Base-by-base conservation (phyloP, 2,113 vertebrate genomes). In the Ammodytes marinus region DNA sequence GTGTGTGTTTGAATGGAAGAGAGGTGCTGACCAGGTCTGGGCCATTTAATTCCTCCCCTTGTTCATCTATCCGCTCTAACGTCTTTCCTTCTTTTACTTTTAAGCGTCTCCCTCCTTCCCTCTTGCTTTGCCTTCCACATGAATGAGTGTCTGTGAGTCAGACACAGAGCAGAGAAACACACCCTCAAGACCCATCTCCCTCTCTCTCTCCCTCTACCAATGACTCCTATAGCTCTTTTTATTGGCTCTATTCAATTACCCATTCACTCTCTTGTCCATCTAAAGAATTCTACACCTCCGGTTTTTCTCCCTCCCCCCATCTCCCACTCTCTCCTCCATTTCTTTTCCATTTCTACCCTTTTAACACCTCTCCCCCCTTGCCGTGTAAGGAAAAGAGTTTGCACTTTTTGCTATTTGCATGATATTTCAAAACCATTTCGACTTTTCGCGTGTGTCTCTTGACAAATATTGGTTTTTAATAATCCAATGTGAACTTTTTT, bases 11-110 rank as follows among this genome's bases (percentile, higher is more conserved):
- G 4, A 46, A 47, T 79, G 46, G 42, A 59, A 74, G 52, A 76
- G 63, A 59, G 90, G 60, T 79, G 73, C 81, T 88, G 88, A 91
- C 88, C 87, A 93, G 66, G 82, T 85, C 78, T 90, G 82, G 27
- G 69, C 80, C 75, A 84, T 92, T 92, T 89, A 84, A 84, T 82
- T 77, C 86, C 68, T 84, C 77, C 61, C 74, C 83, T 61, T 58
- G 37, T 61, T 70, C 65, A 53, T 55, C 55, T n/a, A 39, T 45
- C 69, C 72, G 17, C 68, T 53, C 70, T 17, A 14, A 6, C 78
- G 42, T 67, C 80, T 82, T 63, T 45, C 55, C n/a, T 46, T 57
- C 61, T 88, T 69, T 88, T 78, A 85, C 72, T 73, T 68, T 75
- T 80, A 81, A 69, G 8, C 10, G 5, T 57, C 45, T 58, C 61